These are phyloP conservation scores for Phalacrocorax aristotelis DNA, from an alignment of 2,113 vertebrate genomes.

Conservation along the genomic window DNA sequence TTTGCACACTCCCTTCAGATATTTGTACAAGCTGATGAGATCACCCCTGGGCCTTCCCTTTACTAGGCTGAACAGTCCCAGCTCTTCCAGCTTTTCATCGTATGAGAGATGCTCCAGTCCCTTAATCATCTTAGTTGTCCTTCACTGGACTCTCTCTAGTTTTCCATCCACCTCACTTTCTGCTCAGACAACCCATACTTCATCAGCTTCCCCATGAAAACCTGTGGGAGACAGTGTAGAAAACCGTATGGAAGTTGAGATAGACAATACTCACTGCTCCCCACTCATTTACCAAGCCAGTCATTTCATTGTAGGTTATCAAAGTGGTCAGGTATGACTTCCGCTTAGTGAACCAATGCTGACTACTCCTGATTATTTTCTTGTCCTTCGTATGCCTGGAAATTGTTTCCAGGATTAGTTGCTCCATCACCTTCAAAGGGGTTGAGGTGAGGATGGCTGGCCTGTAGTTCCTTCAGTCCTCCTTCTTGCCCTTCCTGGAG, in stretches of 20 bases:
- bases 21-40: neutral
- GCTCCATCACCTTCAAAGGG: neutral
- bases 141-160: neutral
- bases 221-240: neutral
- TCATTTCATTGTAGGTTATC: neutral
- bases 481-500: neutral
- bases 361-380: neutral
- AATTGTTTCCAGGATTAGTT: neutral
- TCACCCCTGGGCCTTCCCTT: neutral
- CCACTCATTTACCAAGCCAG: neutral
- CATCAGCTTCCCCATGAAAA: neutral
- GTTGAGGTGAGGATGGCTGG: neutral
- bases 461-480: neutral
- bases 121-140: neutral
- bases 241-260: neutral
- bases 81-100: neutral
- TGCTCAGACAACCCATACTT: neutral
- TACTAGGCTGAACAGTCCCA: neutral
- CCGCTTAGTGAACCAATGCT: neutral
- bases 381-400: neutral
- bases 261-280: neutral
- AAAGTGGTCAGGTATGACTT: neutral
- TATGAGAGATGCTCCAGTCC: neutral
- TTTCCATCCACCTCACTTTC: neutral
- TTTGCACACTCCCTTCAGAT: neutral